Percentiles rank a stretch among this genome's conserved stretches.
These are phyloP conservation scores for Chromoteleia sp. DNA, from an alignment of 2,888 invertebrate species.

Conservation along the genomic window DNA sequence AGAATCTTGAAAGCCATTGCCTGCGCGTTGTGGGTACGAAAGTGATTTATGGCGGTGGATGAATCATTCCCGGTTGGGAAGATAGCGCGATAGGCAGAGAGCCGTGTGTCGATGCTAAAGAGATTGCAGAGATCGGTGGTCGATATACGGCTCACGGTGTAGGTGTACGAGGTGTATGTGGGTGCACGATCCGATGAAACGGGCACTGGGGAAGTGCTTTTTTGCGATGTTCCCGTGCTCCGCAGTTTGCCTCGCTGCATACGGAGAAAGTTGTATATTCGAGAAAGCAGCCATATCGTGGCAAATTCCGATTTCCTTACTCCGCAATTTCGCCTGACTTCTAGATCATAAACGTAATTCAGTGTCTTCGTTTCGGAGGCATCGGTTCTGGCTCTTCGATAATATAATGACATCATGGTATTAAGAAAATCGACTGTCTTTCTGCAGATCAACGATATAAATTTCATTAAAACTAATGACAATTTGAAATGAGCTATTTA, in stretches of 20 bases:
- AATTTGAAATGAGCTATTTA: too few species aligned
- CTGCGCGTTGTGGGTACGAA: constrained; percentile 70
- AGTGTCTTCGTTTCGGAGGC: too few species aligned
- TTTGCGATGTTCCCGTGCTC: constrained; percentile 71
- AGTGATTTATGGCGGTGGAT: constrained; percentile 78
- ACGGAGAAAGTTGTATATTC: constrained; percentile 77
- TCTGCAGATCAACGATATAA: too few species aligned
- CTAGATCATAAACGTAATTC: too few species aligned
- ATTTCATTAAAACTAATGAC: too few species aligned
- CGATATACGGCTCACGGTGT: constrained; percentile 77
- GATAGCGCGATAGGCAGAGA: constrained; percentile 74
- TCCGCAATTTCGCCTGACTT: constrained; percentile 26
- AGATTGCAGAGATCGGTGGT: constrained; percentile 81
- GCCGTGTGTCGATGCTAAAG: constrained; percentile 80
- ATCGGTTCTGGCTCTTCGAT: too few species aligned
- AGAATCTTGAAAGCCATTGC: constrained; percentile 70
- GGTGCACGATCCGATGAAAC: constrained; percentile 76
- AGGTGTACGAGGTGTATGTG: constrained; percentile 77
- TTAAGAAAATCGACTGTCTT: too few species aligned
- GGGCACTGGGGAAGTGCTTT: constrained; percentile 71
- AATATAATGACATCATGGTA: too few species aligned
- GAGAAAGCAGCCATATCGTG: constrained; percentile 71
- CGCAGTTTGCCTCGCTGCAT: constrained; percentile 66
- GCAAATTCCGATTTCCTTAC: constrained; percentile 58
- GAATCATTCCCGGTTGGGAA: constrained; percentile 80